A percentile compares a stretch with the other conserved stretches of the same genome.
phyloP scores from a whole-genome alignment of 37 sponge, comb jelly and placozoan genomes.

The Cliona cf. orientalis region DNA sequence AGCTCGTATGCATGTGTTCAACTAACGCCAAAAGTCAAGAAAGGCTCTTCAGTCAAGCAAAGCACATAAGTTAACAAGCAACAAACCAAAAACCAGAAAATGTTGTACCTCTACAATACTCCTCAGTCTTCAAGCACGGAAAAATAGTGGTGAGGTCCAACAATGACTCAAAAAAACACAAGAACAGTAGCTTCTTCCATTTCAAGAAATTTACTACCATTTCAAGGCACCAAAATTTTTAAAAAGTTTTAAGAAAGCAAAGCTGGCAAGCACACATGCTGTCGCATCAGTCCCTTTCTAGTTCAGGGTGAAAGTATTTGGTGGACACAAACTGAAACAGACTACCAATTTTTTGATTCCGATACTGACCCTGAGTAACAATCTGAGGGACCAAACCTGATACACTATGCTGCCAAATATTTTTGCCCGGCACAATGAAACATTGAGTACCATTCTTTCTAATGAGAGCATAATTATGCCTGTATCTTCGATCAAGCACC shows the following conservation, averaged over 20 bases:
- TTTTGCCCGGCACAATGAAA: background rate
- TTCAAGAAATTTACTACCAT: background rate
- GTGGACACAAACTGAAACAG: slow-evolving; percentile 6
- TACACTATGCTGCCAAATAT: background rate
- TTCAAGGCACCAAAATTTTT: slow-evolving; percentile 9
- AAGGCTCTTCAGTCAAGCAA: slow-evolving; percentile 28
- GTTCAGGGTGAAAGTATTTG: slow-evolving; percentile 6
- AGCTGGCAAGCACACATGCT: slow-evolving; percentile 38
- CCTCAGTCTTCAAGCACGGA: slow-evolving; percentile 1
- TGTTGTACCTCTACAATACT: slow-evolving; percentile 13
- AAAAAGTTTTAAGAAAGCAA: background rate
- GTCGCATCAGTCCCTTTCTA: slow-evolving; percentile 9
- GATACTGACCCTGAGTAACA: slow-evolving; percentile 4
- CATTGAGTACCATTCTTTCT: background rate
- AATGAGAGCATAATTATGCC: background rate
- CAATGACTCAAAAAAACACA: background rate
- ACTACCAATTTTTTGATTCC: slow-evolving; percentile 14
- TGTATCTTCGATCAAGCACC: slow-evolving; percentile 6
- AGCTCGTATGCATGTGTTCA: slow-evolving; percentile 14
- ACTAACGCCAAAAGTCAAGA: slow-evolving; percentile 34
- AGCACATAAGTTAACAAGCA: background rate
- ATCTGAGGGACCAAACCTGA: slow-evolving; percentile 15
- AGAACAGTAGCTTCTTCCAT: background rate
- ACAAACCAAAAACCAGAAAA: slow-evolving; percentile 29
- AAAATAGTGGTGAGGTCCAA: background rate